Percentiles rank a stretch among this genome's conserved stretches.
phyloP scores from a whole-genome alignment of 2,797 vertebrate species.

The Hydrophis major region DNA sequence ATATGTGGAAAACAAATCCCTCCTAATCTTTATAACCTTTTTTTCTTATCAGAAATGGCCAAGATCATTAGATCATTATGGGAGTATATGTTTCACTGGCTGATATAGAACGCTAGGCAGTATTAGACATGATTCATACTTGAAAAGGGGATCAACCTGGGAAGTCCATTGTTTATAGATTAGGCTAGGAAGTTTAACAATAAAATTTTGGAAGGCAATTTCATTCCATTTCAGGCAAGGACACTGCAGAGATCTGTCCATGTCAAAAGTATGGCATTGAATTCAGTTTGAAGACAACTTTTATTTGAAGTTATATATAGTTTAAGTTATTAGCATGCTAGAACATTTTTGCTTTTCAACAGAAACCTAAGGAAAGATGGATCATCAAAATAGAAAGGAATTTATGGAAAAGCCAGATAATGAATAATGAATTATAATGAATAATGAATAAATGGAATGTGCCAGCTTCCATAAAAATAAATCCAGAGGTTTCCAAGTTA shows the following conservation, averaged over 20 bases:
- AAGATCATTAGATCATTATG: background rate
- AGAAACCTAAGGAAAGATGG: background rate
- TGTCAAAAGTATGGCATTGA: background rate
- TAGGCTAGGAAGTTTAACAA: background rate
- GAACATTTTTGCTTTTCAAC: background rate
- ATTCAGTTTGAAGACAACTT: background rate
- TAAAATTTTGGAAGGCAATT: background rate
- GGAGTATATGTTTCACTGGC: background rate
- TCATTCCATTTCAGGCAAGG: background rate
- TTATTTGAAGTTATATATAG: background rate
- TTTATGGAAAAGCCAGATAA: background rate
- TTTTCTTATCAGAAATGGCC: background rate
- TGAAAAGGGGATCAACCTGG: background rate
- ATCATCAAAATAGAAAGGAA: background rate
- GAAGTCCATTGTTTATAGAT: background rate
- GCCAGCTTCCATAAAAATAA: background rate
- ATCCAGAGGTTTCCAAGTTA: background rate
- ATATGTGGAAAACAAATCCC: background rate
- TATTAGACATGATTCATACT: background rate
- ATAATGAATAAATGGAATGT: background rate
- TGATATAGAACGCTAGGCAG: background rate
- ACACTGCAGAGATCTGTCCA: background rate
- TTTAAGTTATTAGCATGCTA: background rate
- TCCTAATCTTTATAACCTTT: background rate
- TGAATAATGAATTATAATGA: background rate